Percentiles rank a stretch among this genome's conserved stretches.
Evolutionary conservation across 1,140 invertebrate species (phyloP).

Genomic region (Galleria mellonella): DNA sequence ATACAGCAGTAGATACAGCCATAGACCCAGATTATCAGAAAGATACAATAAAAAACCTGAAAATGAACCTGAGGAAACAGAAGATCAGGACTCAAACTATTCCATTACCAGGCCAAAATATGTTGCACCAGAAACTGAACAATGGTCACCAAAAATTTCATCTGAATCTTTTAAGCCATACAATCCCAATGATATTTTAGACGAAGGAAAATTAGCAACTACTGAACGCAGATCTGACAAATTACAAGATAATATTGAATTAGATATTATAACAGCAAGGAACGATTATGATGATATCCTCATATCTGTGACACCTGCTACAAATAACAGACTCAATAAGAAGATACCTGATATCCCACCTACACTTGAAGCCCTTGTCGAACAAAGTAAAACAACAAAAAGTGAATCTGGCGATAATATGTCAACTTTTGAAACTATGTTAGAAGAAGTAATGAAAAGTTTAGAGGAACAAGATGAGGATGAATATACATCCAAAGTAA

Average conservation of each 20-base stretch:
- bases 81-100: conserved; percentile 68
- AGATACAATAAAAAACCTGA: conserved; percentile 56
- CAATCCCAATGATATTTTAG: conserved; percentile 67
- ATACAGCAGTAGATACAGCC: conserved; percentile 36
- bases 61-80: conserved; percentile 28
- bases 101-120: conserved; percentile 67
- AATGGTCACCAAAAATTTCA: conserved; percentile 79
- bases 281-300: conserved; percentile 67
- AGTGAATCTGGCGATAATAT: conserved; percentile 41
- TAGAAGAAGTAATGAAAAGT: conserved; percentile 73
- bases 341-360: conserved; percentile 63
- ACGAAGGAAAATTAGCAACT: conserved; percentile 44
- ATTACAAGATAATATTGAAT: conserved; percentile 23
- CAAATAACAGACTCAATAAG: conserved; percentile 48
- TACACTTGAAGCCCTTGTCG: conserved; percentile 59
- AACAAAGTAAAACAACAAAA: conserved; percentile 58
- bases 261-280: conserved; percentile 68
- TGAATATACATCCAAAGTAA: conserved; percentile 63
- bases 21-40: conserved; percentile 52
- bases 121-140: conserved; percentile 67
- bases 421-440: conserved; percentile 69
- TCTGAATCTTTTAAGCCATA: conserved; percentile 75
- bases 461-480: conserved; percentile 72
- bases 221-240: conserved; percentile 33
- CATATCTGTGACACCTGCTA: conserved; percentile 64